Base-by-base conservation (phyloP, 2,797 vertebrate genomes). In the Rhincodon typus region DNA sequence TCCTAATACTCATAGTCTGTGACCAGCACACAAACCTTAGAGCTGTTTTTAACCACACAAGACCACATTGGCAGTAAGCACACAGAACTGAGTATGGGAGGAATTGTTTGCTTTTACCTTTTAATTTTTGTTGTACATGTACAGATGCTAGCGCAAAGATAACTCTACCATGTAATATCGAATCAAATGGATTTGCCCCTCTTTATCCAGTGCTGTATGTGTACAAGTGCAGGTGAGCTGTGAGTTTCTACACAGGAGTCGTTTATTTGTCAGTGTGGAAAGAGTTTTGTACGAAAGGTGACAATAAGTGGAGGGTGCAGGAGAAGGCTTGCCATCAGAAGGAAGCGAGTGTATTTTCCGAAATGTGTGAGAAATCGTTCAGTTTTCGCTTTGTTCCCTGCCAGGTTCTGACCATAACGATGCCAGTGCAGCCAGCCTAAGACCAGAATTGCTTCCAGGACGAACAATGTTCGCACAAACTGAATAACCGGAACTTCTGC, bases 401-500 rank as follows among this genome's bases (percentile, higher is more conserved):
- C 46, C 94, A 95, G 94, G 70, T 95, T 72, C 70, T 95, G 94
- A 95, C 94, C 0, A 34, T 95, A 34, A 74, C 25, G 46, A 95
- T 95, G 94, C 94, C 94, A 3, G 94, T 95, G 42, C 94, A 72
- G 94, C 70, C 70, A 57, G 42, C 30, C 0, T 95, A 93, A 94
- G 42, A n/a, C 70, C 42, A 13, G 23, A 23, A 57, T n/a, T 8
- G 30, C 27, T 57, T 67, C 21, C 90, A 42, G n/a, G n/a, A 93
- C 10, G n/a, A 69, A 5, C 34, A 17, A 5, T 2, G 21, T 15
- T n/a, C 57, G 66, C 38, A 34, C n/a, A 69, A 66, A 93, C 7
- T 23, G 19, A 19, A 66, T 42, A 93, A 69, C n/a, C 1, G 17
- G 90, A 53, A 17, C 88, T 38, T 4, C 2, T 5, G 4, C 21